Base-by-base conservation (phyloP, 2,888 invertebrate species). In the Alcis repandata region DNA sequence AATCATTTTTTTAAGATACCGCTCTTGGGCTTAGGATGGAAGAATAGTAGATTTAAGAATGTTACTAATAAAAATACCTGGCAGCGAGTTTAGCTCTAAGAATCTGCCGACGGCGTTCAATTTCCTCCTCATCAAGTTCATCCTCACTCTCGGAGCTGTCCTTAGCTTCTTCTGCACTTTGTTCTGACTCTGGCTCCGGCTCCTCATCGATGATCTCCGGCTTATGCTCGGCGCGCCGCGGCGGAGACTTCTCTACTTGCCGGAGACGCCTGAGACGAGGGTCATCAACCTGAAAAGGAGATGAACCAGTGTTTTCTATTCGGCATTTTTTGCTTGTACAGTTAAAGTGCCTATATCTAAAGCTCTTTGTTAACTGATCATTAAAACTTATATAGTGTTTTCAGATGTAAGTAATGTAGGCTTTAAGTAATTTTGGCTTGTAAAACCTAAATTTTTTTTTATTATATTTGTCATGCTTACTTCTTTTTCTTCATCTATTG, bases 111-210 rank as follows among this genome's bases (percentile, higher is more conserved):
- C 98, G 94, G 72, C 95, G 95, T 82, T 98, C 98, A 78, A 98
- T 96, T 88, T 98, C 98, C 40, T 95, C 95, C 71, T 98, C 98
- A 72, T 97, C 97, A 1, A 98, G 88, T 72, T 98, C 97, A 70
- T 97, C 97, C 80, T 98, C 98, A 67, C 97, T 96, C 77, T 96
- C 97, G 0, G 94, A 94, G 69, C 90, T 92, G 68, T 90, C 90
- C 54, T 76, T 85, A 0, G 79, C 86, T 52, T 90, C 90, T 8
- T 88, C 87, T 8, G 77, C 90, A 72, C 94, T 94, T 20, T 94
- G 88, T 59, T 94, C 86, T 2, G 90, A 86, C 76, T 88, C 92
- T 6, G 80, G 85, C 27, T 87, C 90, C 0, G 91, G 89, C 45
- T 92, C 91, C 0, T 91, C 93, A 70, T 92, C 88, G 65, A 93